Base-by-base conservation (phyloP, 2,797 vertebrate species). In the Orestias chungarensis region DNA sequence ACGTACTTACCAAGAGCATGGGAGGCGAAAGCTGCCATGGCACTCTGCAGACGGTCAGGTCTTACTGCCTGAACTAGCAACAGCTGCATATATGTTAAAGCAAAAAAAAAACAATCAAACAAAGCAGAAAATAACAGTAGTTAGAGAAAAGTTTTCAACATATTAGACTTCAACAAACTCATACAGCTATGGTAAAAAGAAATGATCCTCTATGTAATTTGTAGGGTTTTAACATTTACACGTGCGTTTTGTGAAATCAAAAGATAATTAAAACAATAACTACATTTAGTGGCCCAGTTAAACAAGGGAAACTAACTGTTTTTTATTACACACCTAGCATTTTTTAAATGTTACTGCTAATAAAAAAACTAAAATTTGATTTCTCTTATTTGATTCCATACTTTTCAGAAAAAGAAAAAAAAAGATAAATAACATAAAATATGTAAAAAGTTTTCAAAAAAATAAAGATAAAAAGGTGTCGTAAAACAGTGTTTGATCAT, bases 11-110 rank as follows among this genome's bases (percentile, higher is more conserved):
- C 95, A 40, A 99, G 86, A 25, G 93, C 92, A 82, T 94, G 96
- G 73, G 95, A 97, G 0, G 94, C 95, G 88, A 99, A 99, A 66
- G 95, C 85, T 74, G 94, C 90, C 96, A 99, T 97, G 42, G 96
- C 92, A 74, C 96, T 99, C 87, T 98, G 97, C 1, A 99, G 89
- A 78, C 97, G 93, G 87, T 97, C 97, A 33, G 97, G 97, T 81
- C 98, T 92, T 62, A 98, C 86, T 14, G 96, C 94, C 82, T 99
- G 97, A 55, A 98, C 94, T 78, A 98, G 90, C 81, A 99, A 92
- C 20, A 99, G 92, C 97, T 99, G 42, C 4, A 27, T 27, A 68
- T 12, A 78, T 33, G 40, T 25, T 38, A 61, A 57, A 64, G 49
- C 3, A 69, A 29, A 33, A 4, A 27, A 14, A 76, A 2, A 64